Conservation (phyloP, 1,140 invertebrate genomes). For the Atta texana region DNA sequence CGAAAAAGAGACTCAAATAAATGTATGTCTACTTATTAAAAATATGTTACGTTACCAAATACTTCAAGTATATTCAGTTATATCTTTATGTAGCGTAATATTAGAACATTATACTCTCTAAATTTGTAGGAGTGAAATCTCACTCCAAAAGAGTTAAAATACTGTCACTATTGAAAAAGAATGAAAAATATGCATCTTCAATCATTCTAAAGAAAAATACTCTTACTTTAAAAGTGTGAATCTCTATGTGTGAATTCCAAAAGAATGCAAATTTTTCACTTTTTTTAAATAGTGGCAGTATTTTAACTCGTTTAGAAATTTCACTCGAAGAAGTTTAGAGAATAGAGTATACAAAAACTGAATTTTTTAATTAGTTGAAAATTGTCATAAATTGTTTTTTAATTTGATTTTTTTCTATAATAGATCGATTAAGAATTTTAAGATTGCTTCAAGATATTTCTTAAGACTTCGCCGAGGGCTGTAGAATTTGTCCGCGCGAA, state of each 20-base stretch:
- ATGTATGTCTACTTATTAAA: background rate
- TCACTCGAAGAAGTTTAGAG: background rate
- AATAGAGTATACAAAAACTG: background rate
- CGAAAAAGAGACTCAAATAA: background rate
- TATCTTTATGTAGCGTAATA: too few relatives aligned
- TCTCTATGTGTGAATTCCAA: too few relatives aligned
- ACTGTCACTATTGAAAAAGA: too few relatives aligned
- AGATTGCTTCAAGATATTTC: conserved; percentile 56
- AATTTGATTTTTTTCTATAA: background rate
- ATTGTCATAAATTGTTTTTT: background rate
- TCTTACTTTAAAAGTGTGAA: too few relatives aligned
- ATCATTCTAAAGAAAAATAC: too few relatives aligned
- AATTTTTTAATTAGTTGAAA: background rate
- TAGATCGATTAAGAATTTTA: conserved; percentile 18
- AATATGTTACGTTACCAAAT: background rate
- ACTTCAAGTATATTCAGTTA: background rate
- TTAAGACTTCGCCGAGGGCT: conserved; percentile 26
- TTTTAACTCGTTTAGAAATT: too few relatives aligned
- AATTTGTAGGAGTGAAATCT: too few relatives aligned
- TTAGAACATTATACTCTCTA: too few relatives aligned
- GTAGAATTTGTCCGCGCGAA: conserved; percentile 41
- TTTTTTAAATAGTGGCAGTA: too few relatives aligned
- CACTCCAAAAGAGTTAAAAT: too few relatives aligned
- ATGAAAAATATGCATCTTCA: too few relatives aligned
- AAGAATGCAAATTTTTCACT: background rate